Conservation (phyloP, 2,797 vertebrate species). For the Sus cebifrons region DNA sequence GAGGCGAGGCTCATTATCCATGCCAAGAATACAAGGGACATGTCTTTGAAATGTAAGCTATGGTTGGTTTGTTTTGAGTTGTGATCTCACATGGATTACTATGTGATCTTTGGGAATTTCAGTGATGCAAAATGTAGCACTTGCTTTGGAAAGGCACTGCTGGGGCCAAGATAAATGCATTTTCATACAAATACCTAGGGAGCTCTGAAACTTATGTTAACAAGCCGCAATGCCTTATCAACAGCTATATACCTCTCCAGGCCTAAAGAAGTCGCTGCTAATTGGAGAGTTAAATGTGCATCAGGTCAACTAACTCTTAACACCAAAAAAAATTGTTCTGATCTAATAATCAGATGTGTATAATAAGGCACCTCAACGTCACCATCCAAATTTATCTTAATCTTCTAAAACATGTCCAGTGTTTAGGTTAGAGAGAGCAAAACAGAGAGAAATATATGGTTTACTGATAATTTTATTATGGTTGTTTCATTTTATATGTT, state of each 20-base stretch:
- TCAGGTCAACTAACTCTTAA: background rate
- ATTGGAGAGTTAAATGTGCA: background rate
- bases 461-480: background rate
- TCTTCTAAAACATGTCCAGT: background rate
- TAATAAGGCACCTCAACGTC: background rate
- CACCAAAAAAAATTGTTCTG: background rate
- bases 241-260: background rate
- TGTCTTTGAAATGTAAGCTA: conserved; percentile 63
- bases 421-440: background rate
- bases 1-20: conserved; percentile 60
- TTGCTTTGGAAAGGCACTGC: conserved; percentile 73
- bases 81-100: conserved; percentile 14
- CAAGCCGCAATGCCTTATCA: background rate
- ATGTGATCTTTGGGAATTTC: conserved; percentile 57
- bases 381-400: conserved; percentile 8
- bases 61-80: conserved; percentile 57
- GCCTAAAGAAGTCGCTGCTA: background rate
- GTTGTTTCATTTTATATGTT: background rate
- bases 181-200: conserved; percentile 24
- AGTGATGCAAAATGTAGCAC: conserved; percentile 12
- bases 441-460: background rate
- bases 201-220: conserved; percentile 44
- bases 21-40: conserved; percentile 54
- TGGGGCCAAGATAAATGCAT: background rate
- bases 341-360: background rate